phyloP scores from a whole-genome alignment of 2,888 invertebrate species.

The Tortrix viridana region DNA sequence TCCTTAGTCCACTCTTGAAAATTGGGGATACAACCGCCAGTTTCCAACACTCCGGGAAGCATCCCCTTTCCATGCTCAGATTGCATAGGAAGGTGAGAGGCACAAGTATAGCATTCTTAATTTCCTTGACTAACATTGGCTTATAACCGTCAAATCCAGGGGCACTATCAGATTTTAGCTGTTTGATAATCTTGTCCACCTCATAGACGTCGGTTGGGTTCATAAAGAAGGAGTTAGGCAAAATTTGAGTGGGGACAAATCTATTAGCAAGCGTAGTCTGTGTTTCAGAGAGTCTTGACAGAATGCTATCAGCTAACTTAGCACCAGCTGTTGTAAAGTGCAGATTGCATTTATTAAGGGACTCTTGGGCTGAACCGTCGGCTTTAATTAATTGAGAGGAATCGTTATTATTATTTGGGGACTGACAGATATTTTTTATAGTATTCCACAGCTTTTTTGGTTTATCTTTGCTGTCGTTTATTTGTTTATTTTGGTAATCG shows the following conservation, averaged over 20 bases:
- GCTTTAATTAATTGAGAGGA: background rate
- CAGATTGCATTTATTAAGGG: background rate
- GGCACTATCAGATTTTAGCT: background rate
- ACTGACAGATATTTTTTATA: conserved; percentile 1
- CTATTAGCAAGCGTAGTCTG: background rate
- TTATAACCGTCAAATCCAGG: conserved; percentile 3
- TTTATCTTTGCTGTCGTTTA: background rate
- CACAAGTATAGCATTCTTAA: background rate
- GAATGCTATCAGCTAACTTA: background rate
- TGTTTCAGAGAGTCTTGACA: background rate
- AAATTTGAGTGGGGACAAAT: background rate
- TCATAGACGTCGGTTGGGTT: background rate
- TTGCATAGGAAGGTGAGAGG: background rate
- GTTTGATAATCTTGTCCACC: background rate
- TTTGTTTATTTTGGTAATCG: conserved; percentile 2
- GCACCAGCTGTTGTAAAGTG: background rate
- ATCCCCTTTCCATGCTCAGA: background rate
- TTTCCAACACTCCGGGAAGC: background rate
- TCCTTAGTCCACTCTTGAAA: background rate
- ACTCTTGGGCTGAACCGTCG: background rate
- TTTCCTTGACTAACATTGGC: background rate
- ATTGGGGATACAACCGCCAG: background rate
- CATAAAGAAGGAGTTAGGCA: background rate
- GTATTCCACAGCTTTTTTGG: conserved; percentile 4
- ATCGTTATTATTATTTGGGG: background rate